Evolutionary conservation across 2,797 vertebrate genomes (phyloP), one percentile per base, ranked within the genome.

Genomic region (Pyrocephalus nanus): DNA sequence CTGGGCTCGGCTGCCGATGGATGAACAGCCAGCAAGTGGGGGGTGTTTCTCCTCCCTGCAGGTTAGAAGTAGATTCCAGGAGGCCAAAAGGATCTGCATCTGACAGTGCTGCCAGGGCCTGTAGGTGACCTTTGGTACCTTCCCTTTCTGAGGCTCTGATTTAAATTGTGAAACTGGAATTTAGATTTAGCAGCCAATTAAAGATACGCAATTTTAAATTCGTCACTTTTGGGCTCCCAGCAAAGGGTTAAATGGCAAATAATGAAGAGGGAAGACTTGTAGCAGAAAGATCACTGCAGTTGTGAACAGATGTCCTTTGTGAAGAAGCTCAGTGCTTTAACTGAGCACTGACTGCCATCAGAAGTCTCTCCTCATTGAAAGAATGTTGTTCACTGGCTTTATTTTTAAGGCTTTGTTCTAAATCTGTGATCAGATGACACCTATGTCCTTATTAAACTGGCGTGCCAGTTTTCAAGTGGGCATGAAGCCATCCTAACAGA

Each of bases 401-500:
- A 62, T 92, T 96, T 96, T 91, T 78, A 82, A 94, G 64, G 47
- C 70, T 91, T 90, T 90, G 51, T 65, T 92, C 93, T 87, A 86
- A 82, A 94, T 95, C 67, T 90, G 77, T 90, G 40, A 76, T 92
- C 91, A 85, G 71, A 82, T 95, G 88, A 95, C 92, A 95, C 94
- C 96, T 90, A 90, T 95, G 94, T 94, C 93, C 96, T 96, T 81
- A 94, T 73, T 86, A 84, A 90, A 83, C 58, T 88, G 89, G 66
- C 66, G 60, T 73, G 76, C 47, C 57, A 64, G 34, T 71, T 67
- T 76, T 72, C 48, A 67, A 90, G 80, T 89, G 91, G 96, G 96
- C 96, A 92, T 32, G 74, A 85, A 85, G 93, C 96, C 96, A 95
- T 89, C 53, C 60, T 58, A 86, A 87, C 96, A 97, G 96, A 97